Evolutionary conservation across 2,113 vertebrate species (phyloP), one percentile per base, ranked within the genome.

Genomic region (Pica pica): DNA sequence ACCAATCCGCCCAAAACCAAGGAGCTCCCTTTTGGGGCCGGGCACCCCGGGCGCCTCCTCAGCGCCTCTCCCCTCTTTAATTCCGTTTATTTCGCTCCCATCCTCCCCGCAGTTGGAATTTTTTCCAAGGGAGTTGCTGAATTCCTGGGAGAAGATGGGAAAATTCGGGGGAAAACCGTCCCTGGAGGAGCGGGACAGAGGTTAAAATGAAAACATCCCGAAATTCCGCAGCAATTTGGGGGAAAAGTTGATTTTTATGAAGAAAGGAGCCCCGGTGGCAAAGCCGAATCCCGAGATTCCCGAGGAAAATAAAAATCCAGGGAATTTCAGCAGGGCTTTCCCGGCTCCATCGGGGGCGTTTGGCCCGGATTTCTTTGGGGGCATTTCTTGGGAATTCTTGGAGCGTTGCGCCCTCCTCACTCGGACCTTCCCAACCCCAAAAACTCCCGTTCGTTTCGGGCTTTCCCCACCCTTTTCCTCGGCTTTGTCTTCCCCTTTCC

Each of bases 291-390:
- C 57, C 17, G 17, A 8, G 68, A 42, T 31, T 46, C 33, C 23
- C 5, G 23, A 14, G 28, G 3, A 8, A 55, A 55, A 20, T 3
- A 4, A 1, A 42, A 81, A 30, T 11, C 10, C 22, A 7, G 68
- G 27, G 9, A 33, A 17, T 76, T 86, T 23, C 33, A 55, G n/a
- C 1, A 4, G 37, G 11, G 44, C 28, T 64, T 46, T 23, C 49
- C 64, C 14, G 49, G 24, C 3, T 20, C 1, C 0, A 2, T 0
- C 1, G 4, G 7, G 7, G 5, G 42, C 3, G 44, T 17, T 6
- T 22, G 19, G 37, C 22, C 41, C 5, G 18, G 33, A 14, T 21
- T 56, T 86, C 81, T 46, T 77, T 41, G 31, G 20, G 47, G 65
- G 24, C 8, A 64, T 78, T 92, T 83, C 6, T 74, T 47, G 23